Evolutionary conservation across 2,888 invertebrate genomes (phyloP).

Genomic region (Agrotis puta): DNA sequence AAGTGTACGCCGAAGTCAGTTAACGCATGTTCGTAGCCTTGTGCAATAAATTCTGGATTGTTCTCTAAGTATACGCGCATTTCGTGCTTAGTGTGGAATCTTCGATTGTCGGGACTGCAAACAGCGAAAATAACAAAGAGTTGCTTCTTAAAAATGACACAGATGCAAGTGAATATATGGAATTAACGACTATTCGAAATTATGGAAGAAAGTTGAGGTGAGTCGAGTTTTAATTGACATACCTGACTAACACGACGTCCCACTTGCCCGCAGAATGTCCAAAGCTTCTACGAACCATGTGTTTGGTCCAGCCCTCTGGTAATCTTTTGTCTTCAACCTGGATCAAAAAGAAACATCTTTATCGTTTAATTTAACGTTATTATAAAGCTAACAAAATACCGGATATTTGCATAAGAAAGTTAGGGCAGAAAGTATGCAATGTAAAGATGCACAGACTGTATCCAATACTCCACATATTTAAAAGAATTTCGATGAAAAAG

Average conservation of each 20-base stretch:
- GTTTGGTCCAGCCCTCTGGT: slow-evolving; percentile 95
- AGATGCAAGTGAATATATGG: not conserved
- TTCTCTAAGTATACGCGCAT: slow-evolving; percentile 82
- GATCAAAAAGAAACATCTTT: not conserved
- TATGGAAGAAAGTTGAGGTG: too few species aligned
- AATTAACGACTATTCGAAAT: too few species aligned
- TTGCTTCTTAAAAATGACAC: not conserved
- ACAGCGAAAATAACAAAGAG: too few species aligned
- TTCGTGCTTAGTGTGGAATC: slow-evolving; percentile 86
- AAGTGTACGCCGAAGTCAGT: slow-evolving; percentile 87
- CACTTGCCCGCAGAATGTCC: slow-evolving; percentile 95
- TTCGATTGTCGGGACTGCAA: slow-evolving; percentile 82
- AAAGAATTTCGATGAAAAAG: too few species aligned
- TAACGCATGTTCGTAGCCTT: slow-evolving; percentile 77
- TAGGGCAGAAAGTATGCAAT: too few species aligned
- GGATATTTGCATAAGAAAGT: too few species aligned
- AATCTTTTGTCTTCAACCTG: slow-evolving; percentile 94
- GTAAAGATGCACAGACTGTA: too few species aligned
- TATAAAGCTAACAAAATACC: not conserved
- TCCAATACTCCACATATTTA: too few species aligned
- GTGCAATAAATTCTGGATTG: slow-evolving; percentile 66
- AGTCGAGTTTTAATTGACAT: not conserved
- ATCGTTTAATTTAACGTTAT: not conserved
- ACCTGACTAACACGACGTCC: slow-evolving; percentile 94
- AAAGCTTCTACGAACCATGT: slow-evolving; percentile 93